phyloP scores from a whole-genome alignment of 2,113 vertebrate genomes.

The Coreoperca whiteheadi region DNA sequence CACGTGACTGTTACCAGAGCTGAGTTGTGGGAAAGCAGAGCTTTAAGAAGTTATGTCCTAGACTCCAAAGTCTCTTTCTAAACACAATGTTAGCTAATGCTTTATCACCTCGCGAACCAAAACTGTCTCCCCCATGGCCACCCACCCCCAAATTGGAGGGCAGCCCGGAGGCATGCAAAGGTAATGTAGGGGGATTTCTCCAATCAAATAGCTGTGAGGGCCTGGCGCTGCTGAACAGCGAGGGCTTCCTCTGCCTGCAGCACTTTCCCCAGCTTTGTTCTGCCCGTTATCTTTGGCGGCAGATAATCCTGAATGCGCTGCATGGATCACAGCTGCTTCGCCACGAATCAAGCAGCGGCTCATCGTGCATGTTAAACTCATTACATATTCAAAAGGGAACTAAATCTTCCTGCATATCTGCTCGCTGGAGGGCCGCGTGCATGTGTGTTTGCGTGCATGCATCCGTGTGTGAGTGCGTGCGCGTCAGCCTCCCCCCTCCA shows the following conservation, averaged over 20 bases:
- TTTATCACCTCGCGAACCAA: conserved; percentile 32
- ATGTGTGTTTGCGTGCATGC: conserved; percentile 27
- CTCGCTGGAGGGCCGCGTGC: conserved; percentile 54
- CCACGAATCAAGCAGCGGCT: conserved; percentile 70
- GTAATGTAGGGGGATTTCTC: conserved; percentile 69
- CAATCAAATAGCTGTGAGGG: conserved; percentile 69
- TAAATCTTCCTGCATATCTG: conserved; percentile 77
- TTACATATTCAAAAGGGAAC: conserved; percentile 77
- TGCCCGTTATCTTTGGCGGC: conserved; percentile 75
- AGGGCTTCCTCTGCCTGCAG: conserved; percentile 65
- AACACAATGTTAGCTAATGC: conserved; percentile 52
- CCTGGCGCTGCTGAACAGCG: conserved; percentile 33
- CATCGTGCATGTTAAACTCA: conserved; percentile 77
- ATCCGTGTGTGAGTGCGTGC: not conserved
- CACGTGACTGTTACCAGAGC: conserved; percentile 19
- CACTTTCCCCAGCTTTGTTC: conserved; percentile 71
- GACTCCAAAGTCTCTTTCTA: conserved; percentile 40
- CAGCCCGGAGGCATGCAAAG: conserved; percentile 64
- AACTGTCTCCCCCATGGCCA: conserved; percentile 15
- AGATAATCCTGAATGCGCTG: conserved; percentile 76
- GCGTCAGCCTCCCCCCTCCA: conserved; percentile 31
- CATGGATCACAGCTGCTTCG: conserved; percentile 70
- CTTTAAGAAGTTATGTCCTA: conserved; percentile 27
- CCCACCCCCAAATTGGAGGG: conserved; percentile 48
- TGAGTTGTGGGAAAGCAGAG: conserved; percentile 26